Percentiles rank a stretch among this genome's conserved stretches.
Conservation (phyloP, 2,888 invertebrate genomes). For the Drosophila ezoana region DNA sequence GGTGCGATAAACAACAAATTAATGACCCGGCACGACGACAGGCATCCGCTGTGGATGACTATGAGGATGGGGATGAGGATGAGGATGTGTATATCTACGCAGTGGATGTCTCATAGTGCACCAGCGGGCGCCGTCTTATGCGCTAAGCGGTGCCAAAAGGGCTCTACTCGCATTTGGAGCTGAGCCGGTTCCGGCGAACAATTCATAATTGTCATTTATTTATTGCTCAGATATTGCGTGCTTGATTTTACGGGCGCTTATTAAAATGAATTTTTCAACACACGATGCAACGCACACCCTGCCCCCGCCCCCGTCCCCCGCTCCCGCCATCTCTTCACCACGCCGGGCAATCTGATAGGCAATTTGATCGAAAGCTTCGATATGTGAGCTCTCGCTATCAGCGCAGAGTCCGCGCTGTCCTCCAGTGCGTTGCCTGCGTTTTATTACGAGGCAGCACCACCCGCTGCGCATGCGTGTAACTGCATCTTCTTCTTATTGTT, state of each 20-base stretch:
- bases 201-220: conserved; percentile 85
- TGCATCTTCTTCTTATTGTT: conserved; percentile 53
- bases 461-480: conserved; percentile 72
- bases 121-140: conserved; percentile 63
- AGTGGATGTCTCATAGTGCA: conserved; percentile 50
- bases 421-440: conserved; percentile 28
- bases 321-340: neutral
- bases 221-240: conserved; percentile 80
- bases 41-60: conserved; percentile 34
- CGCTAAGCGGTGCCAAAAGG: conserved; percentile 29
- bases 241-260: conserved; percentile 84
- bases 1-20: conserved; percentile 84
- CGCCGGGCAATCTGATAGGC: conserved; percentile 78
- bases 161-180: conserved; percentile 19
- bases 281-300: conserved; percentile 22
- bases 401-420: too few relatives aligned
- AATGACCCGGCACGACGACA: conserved; percentile 80
- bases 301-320: too few relatives aligned
- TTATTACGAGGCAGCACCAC: conserved; percentile 69
- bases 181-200: conserved; percentile 60
- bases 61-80: neutral
- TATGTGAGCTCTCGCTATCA: conserved; percentile 54
- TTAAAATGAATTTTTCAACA: conserved; percentile 82
- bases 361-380: conserved; percentile 84
- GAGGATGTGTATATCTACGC: neutral